A percentile compares a stretch with the other conserved stretches of the same genome.
phyloP scores from a whole-genome alignment of 64 coral and sea anemone species.

The Actinia tenebrosa region DNA sequence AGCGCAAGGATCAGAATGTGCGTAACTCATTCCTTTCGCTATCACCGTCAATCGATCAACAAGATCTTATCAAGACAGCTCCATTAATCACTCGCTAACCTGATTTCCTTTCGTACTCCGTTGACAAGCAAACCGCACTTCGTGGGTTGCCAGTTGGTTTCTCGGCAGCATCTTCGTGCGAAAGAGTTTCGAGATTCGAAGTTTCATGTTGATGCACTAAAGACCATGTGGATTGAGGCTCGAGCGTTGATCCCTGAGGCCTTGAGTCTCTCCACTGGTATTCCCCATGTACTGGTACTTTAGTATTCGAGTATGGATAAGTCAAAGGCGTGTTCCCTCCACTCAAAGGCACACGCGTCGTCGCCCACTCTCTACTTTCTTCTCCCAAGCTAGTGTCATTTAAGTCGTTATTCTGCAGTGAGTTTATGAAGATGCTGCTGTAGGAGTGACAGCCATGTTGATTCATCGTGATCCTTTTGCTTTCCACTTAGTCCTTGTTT shows the following conservation, averaged over 20 bases:
- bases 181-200: background rate
- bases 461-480: background rate
- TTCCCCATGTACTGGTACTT: background rate
- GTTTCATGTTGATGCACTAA: background rate
- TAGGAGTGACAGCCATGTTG: background rate
- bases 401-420: background rate
- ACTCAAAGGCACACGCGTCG: background rate
- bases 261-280: background rate
- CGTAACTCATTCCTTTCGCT: background rate
- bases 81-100: constrained; percentile 12
- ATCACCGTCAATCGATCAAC: constrained; percentile 2
- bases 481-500: background rate
- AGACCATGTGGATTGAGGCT: background rate
- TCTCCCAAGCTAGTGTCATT: background rate
- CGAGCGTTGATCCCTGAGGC: background rate
- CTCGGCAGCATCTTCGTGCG: background rate
- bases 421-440: background rate
- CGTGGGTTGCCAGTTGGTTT: background rate
- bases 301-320: background rate
- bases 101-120: background rate
- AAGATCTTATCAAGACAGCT: constrained; percentile 9
- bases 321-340: background rate
- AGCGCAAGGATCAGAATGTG: background rate
- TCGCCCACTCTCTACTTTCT: background rate
- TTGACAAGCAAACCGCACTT: background rate